Evolutionary conservation across 2,113 vertebrate genomes (phyloP).

Genomic region (Stercorarius parasiticus): DNA sequence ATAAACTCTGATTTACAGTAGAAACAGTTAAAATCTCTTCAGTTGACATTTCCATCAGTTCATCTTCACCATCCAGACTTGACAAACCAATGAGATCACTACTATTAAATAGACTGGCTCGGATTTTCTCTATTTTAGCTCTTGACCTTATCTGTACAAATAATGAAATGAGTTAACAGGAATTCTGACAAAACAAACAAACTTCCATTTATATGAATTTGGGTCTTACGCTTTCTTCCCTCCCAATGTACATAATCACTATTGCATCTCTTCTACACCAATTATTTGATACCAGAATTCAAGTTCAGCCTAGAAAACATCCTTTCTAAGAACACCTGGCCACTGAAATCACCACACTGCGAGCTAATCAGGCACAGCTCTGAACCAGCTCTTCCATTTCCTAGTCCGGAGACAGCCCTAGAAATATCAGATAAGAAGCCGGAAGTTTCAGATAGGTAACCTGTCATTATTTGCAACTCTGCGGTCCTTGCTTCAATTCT

Average conservation of each 20-base stretch:
- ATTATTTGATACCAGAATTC: background rate
- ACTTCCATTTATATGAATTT: background rate
- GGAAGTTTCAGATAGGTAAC: background rate
- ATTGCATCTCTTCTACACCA: background rate
- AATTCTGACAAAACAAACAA: background rate
- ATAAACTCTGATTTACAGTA: conserved; percentile 96
- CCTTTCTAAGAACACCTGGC: background rate
- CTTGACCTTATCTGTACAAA: conserved; percentile 88
- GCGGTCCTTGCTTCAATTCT: background rate
- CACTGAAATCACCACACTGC: background rate
- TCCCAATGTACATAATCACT: background rate
- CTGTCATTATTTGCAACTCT: background rate
- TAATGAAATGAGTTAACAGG: background rate
- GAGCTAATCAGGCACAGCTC: background rate
- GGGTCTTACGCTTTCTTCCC: no score
- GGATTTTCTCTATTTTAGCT: conserved; percentile 97
- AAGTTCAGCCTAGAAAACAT: background rate
- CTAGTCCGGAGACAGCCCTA: background rate
- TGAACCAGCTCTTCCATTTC: background rate
- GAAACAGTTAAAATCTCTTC: conserved; percentile 98
- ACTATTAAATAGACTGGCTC: conserved; percentile 96
- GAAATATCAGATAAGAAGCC: background rate
- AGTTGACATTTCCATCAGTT: conserved; percentile 95
- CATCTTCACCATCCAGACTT: conserved; percentile 93
- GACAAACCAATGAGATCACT: conserved; percentile 96